Evolutionary conservation across 2,113 vertebrate genomes (phyloP).

Genomic region (Nothobranchius furzeri): DNA sequence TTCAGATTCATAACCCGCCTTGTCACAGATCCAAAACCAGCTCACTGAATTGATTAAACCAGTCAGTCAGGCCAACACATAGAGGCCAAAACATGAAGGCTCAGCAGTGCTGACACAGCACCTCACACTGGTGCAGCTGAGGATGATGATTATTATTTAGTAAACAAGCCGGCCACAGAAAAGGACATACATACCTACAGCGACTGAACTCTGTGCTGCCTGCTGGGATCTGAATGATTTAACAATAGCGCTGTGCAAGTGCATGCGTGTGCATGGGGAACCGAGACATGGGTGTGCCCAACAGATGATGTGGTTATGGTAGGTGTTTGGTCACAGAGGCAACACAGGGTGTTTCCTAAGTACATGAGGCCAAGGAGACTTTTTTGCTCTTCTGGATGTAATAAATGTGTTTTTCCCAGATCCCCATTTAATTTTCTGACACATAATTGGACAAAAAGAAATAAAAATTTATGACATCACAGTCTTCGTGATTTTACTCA

Average conservation of each 20-base stretch:
- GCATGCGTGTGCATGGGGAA: conserved; percentile 42
- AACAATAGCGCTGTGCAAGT: conserved; percentile 28
- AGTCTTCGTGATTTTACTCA: neutral
- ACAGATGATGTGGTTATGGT: conserved; percentile 53
- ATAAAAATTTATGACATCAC: neutral
- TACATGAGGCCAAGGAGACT: conserved; percentile 14
- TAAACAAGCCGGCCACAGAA: conserved; percentile 37
- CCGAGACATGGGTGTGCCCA: conserved; percentile 50
- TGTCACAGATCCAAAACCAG: conserved; percentile 15
- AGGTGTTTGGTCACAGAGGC: conserved; percentile 47
- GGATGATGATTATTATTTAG: conserved; percentile 18
- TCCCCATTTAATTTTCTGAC: neutral
- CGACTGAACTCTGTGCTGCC: conserved; percentile 17
- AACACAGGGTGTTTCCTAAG: conserved; percentile 55
- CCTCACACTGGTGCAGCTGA: conserved; percentile 2
- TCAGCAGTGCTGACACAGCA: conserved; percentile 32
- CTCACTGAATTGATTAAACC: neutral
- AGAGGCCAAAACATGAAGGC: conserved; percentile 8
- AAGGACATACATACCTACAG: conserved; percentile 21
- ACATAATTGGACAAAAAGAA: neutral
- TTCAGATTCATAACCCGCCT: neutral
- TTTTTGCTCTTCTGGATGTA: conserved; percentile 9
- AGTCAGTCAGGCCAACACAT: conserved; percentile 11
- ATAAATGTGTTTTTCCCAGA: neutral
- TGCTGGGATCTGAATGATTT: conserved; percentile 44